Conservation (phyloP, 2,888 invertebrate species). For the Tanypteryx hageni region DNA sequence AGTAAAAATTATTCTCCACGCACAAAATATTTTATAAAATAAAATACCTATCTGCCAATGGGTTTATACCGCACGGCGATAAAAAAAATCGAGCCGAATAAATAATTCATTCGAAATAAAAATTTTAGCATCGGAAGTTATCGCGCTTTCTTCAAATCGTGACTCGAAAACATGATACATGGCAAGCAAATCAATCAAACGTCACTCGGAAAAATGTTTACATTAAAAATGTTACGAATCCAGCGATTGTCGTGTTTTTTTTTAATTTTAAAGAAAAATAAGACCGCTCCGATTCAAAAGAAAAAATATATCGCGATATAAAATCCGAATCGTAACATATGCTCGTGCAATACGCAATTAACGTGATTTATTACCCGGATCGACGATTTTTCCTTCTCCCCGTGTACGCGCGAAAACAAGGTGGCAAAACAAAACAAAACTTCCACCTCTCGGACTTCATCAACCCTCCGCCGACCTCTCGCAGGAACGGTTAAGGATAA, state of each 20-base stretch:
- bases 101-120: not conserved
- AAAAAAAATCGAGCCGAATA: too few species aligned
- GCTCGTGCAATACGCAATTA: not conserved
- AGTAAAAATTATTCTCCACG: too few species aligned
- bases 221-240: not conserved
- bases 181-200: not conserved
- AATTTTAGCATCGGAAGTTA: not conserved
- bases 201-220: not conserved
- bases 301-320: not conserved
- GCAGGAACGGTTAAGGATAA: not conserved
- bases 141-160: not conserved
- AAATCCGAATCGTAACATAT: not conserved
- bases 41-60: too few species aligned
- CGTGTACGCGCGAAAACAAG: not conserved
- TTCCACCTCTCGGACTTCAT: not conserved
- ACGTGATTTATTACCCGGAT: not conserved
- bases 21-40: too few species aligned
- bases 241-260: not conserved
- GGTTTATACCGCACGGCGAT: too few species aligned
- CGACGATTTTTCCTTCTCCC: not conserved
- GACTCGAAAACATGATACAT: not conserved
- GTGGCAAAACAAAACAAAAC: not conserved
- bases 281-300: not conserved
- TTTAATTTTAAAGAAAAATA: not conserved
- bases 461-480: not conserved